Percentiles rank a stretch among this genome's conserved stretches.
Evolutionary conservation across 2,113 vertebrate species (phyloP).

Genomic region (Cacatua alba): DNA sequence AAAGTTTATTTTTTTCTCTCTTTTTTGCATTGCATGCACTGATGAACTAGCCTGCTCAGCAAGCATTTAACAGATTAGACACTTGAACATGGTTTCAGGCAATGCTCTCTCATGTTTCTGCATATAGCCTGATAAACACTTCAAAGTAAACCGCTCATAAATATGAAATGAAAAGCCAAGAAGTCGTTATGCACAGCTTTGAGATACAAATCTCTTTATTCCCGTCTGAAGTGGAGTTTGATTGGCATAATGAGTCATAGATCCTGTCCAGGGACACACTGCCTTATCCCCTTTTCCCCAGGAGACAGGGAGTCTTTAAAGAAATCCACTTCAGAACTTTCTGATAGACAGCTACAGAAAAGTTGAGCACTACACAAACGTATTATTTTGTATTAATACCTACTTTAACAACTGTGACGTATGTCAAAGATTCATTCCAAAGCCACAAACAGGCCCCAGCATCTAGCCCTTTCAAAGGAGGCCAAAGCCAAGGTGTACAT

Average conservation of each 20-base stretch:
- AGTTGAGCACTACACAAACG: slow-evolving; percentile 71
- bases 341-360: slow-evolving; percentile 79
- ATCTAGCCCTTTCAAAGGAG: not conserved
- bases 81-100: slow-evolving; percentile 82
- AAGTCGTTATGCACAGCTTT: slow-evolving; percentile 84
- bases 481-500: not conserved
- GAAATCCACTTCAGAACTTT: slow-evolving; percentile 84
- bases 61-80: slow-evolving; percentile 84
- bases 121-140: slow-evolving; percentile 88
- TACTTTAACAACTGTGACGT: slow-evolving; percentile 61
- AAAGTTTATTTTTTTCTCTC: slow-evolving; percentile 77
- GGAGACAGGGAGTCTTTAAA: slow-evolving; percentile 84
- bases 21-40: slow-evolving; percentile 78
- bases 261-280: slow-evolving; percentile 84
- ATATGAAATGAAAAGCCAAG: slow-evolving; percentile 86
- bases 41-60: slow-evolving; percentile 81
- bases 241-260: slow-evolving; percentile 90
- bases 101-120: slow-evolving; percentile 84
- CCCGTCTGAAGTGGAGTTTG: slow-evolving; percentile 86
- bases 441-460: slow-evolving; percentile 27
- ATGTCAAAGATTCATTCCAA: slow-evolving; percentile 60
- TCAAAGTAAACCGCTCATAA: slow-evolving; percentile 88
- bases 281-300: slow-evolving; percentile 82
- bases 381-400: slow-evolving; percentile 72
- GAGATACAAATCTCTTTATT: slow-evolving; percentile 89